Percentiles rank a stretch among this genome's conserved stretches.
These are phyloP conservation scores for Propithecus perrieri DNA, from an alignment of 2,797 vertebrate species.

Conservation along the genomic window DNA sequence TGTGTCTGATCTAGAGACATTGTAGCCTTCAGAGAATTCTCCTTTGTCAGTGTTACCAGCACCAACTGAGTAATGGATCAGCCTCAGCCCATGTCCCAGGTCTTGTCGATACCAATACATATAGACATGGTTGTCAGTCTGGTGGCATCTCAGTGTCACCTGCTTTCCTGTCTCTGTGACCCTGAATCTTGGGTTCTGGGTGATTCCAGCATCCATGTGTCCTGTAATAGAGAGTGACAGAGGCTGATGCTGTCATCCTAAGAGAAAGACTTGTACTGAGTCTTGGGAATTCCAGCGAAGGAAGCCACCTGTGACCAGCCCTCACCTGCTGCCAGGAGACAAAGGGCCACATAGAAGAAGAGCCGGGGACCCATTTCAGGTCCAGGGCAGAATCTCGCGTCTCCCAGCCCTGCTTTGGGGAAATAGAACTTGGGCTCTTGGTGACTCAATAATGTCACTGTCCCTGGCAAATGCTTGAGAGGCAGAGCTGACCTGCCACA, in stretches of 20 bases:
- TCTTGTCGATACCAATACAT: constrained; percentile 67
- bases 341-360: background rate
- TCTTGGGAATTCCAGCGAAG: background rate
- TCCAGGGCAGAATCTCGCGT: accelerated
- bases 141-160: background rate
- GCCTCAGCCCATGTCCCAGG: background rate
- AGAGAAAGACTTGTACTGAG: accelerated
- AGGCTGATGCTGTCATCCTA: accelerated
- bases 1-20: accelerated
- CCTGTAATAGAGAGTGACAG: constrained; percentile 24
- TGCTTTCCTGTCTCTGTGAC: background rate
- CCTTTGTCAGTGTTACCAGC: accelerated
- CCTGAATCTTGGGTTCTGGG: constrained; percentile 38
- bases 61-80: background rate
- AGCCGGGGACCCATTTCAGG: background rate
- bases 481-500: background rate
- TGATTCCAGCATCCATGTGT: background rate
- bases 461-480: background rate
- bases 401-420: no score
- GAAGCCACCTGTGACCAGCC: no score
- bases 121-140: accelerated
- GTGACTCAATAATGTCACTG: background rate
- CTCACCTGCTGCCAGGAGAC: constrained; percentile 60
- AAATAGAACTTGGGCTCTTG: background rate
- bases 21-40: background rate